Evolutionary conservation across 2,113 vertebrate species (phyloP), one percentile per base, ranked within the genome.

Genomic region (Bubo scandiacus): DNA sequence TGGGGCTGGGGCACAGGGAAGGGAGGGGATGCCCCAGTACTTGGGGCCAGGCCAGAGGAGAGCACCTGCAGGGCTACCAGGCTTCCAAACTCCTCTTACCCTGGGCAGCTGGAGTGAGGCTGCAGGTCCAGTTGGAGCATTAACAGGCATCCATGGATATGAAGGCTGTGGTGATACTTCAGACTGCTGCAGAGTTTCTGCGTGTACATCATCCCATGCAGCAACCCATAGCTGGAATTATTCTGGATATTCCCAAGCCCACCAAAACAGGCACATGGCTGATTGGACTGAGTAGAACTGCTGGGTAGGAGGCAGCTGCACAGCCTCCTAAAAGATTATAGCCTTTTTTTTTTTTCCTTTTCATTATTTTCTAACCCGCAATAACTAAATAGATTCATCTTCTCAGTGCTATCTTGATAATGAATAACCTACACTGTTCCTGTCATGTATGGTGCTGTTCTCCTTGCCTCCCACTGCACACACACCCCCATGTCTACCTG

Each of bases 191-290:
- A 68, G 21, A 27, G 49, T 51, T 49, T 67, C 55, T 26, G 15
- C 9, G 15, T 1, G 0, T 5, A 2, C 9, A 3, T 62, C 2
- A 0, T 62, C 9, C 42, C 6, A 0, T 10, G 21, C 34, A 42
- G 43, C 23, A 40, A 6, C 52, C 34, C 8, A 1, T 21, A 67
- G 32, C n/a, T 40, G 25, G 43, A 38, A 16, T 66, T 66, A 19
- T 22, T 54, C 59, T 67, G 32, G 15, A 67, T 21, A 11, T 45
- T 68, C 32, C 42, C 49, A 75, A 63, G 42, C 14, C 27, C 54
- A 32, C 23, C 42, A 5, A 38, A 63, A 70, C 20, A 52, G 81
- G 34, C 75, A 40, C 0, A 0, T 10, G 47, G 22, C 32, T 43
- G 27, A 62, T 51, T 27, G 68, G 51, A 40, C 16, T 57, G 22